A percentile compares a stretch with the other conserved stretches of the same genome.
Conservation (phyloP, 2,888 invertebrate genomes). For the Villa cingulata region DNA sequence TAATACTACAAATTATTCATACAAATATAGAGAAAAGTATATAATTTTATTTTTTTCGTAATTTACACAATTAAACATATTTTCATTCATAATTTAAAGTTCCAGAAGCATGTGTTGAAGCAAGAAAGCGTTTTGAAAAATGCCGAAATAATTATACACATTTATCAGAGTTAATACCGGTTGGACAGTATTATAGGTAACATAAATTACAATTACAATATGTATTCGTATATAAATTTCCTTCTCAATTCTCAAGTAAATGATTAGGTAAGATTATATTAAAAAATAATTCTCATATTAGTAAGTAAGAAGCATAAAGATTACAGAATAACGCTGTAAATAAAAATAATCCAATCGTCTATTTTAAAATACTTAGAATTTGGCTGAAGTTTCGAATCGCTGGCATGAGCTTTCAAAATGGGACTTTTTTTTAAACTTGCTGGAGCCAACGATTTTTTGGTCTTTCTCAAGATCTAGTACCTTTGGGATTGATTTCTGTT, state of each 20-base stretch:
- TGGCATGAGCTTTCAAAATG: too few species aligned
- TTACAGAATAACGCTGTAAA: too few species aligned
- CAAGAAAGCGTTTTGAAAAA: conserved; percentile 50
- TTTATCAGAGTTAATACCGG: conserved; percentile 52
- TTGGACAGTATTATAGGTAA: conserved; percentile 67
- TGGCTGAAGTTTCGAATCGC: too few species aligned
- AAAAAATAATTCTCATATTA: too few species aligned
- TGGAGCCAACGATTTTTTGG: too few species aligned
- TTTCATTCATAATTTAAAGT: conserved; percentile 41
- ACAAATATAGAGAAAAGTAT: conserved; percentile 55
- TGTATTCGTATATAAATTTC: background rate
- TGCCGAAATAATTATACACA: conserved; percentile 50
- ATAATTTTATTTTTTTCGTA: background rate
- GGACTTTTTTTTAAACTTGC: too few species aligned
- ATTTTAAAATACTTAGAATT: too few species aligned
- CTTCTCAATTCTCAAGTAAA: conserved; percentile 10
- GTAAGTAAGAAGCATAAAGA: too few species aligned
- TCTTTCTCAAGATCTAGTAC: too few species aligned
- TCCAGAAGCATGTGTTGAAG: conserved; percentile 46
- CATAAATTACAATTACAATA: background rate
- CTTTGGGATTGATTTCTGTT: too few species aligned
- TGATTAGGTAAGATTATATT: too few species aligned
- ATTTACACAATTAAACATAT: background rate
- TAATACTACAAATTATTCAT: conserved; percentile 70
- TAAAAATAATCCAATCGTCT: too few species aligned